Conservation (phyloP, 2,797 vertebrate species). For the Poecilia gillii region DNA sequence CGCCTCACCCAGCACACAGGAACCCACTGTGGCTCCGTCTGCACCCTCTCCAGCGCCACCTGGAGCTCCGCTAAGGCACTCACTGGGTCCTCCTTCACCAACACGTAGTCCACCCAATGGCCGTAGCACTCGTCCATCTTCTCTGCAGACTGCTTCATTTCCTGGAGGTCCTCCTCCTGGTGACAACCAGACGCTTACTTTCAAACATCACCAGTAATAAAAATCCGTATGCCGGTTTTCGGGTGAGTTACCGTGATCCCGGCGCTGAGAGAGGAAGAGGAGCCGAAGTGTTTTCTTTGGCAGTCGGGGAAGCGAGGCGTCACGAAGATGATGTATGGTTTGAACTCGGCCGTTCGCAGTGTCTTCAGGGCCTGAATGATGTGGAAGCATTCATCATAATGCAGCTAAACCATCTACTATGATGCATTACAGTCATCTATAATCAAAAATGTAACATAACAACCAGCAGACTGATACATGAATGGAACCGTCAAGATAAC, state of each 20-base stretch:
- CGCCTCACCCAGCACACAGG: slow-evolving; percentile 88
- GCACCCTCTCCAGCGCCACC: slow-evolving; percentile 84
- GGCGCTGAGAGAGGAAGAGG: slow-evolving; percentile 78
- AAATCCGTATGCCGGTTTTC: neutral
- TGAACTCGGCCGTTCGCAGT: slow-evolving; percentile 89
- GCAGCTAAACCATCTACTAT: neutral
- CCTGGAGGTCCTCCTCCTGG: slow-evolving; percentile 89
- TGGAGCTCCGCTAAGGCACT: slow-evolving; percentile 85
- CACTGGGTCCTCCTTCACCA: slow-evolving; percentile 88
- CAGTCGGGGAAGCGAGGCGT: slow-evolving; percentile 84
- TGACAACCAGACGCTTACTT: neutral
- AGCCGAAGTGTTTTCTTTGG: slow-evolving; percentile 59
- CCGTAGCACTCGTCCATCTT: slow-evolving; percentile 88
- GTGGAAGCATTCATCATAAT: neutral
- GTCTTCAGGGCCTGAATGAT: slow-evolving; percentile 87
- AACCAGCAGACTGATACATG: too few species aligned
- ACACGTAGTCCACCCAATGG: slow-evolving; percentile 87
- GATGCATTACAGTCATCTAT: neutral
- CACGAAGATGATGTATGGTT: slow-evolving; percentile 90
- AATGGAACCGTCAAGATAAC: too few species aligned
- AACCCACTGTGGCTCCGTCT: slow-evolving; percentile 89
- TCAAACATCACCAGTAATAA: neutral
- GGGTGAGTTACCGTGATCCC: slow-evolving; percentile 70
- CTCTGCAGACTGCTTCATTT: slow-evolving; percentile 87
- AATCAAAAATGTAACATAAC: too few species aligned